Conservation (phyloP, 92 coral and sea anemone genomes). For the Chrysogorgia sp. region DNA sequence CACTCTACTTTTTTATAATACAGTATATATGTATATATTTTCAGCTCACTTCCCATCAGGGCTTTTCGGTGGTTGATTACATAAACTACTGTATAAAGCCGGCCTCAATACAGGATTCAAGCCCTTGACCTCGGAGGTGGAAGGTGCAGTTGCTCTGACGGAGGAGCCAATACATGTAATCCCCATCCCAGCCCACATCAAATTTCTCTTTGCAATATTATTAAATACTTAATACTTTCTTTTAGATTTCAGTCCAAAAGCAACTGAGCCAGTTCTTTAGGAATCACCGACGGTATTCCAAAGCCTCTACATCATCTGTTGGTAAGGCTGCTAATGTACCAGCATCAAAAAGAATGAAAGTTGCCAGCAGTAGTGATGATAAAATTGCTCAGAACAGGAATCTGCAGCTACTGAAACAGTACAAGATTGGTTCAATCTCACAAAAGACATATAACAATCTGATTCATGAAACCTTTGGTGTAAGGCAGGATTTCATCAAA, state of each 20-base stretch:
- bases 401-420: constrained; percentile 19
- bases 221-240: neutral
- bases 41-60: too few relatives aligned
- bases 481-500: constrained; percentile 22
- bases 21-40: too few relatives aligned
- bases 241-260: constrained; percentile 29
- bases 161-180: too few relatives aligned
- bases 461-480: constrained; percentile 7
- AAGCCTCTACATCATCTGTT: neutral
- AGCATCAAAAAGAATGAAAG: neutral
- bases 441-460: constrained; percentile 25
- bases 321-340: neutral
- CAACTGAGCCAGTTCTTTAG: constrained; percentile 40
- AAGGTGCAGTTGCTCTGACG: too few relatives aligned
- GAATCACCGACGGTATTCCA: constrained; percentile 25
- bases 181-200: too few relatives aligned
- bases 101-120: too few relatives aligned
- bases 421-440: constrained; percentile 15
- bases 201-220: neutral
- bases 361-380: neutral
- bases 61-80: too few relatives aligned
- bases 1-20: too few relatives aligned
- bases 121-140: too few relatives aligned
- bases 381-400: constrained; percentile 17
- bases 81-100: too few relatives aligned